Conservation (phyloP, 2,888 invertebrate genomes). For the Stomorhina lunata region DNA sequence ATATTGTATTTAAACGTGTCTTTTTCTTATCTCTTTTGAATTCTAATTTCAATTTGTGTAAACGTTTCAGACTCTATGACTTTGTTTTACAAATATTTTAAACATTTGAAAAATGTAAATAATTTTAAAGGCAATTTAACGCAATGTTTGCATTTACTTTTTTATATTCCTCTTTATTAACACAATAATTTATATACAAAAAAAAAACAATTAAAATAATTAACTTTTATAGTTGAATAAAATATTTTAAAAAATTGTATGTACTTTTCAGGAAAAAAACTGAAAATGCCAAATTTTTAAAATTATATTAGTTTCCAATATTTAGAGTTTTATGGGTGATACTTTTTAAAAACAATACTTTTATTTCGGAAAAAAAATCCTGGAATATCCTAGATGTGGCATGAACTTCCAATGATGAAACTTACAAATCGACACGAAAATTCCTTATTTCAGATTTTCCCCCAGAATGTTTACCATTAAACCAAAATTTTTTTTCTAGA, state of each 20-base stretch:
- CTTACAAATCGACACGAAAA: no score
- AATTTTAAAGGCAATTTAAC: constrained; percentile 29
- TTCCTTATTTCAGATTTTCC: no score
- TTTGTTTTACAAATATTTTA: constrained; percentile 37
- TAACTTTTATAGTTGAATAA: neutral
- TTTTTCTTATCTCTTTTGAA: constrained; percentile 38
- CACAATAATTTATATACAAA: neutral
- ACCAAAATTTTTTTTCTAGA: no score
- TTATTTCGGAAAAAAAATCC: no score
- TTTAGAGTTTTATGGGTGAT: no score
- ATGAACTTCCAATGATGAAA: no score
- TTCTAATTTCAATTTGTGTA: constrained; percentile 9
- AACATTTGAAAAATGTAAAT: constrained; percentile 54
- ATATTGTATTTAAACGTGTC: constrained; percentile 13
- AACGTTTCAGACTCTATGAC: constrained; percentile 42
- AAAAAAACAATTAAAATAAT: neutral
- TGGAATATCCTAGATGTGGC: no score
- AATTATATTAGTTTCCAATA: no score
- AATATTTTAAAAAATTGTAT: neutral
- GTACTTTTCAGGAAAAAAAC: no score
- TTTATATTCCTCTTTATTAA: neutral
- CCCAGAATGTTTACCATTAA: no score
- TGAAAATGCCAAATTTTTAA: no score
- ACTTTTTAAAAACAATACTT: no score
- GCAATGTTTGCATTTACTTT: constrained; percentile 2